phyloP scores from a whole-genome alignment of 1,140 invertebrate genomes.

The Megathymus violae region DNA sequence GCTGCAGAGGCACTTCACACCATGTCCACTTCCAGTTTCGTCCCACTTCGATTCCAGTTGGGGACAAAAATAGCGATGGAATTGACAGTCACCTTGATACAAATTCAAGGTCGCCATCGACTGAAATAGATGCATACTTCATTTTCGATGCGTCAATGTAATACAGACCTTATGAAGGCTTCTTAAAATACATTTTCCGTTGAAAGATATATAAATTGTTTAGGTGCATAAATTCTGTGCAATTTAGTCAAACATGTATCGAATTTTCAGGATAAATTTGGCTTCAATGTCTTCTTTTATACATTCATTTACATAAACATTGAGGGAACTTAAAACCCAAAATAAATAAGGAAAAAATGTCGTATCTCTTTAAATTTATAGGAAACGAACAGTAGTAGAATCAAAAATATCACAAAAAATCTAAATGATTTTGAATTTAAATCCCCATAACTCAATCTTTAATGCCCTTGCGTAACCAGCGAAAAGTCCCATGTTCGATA shows the following conservation, averaged over 20 bases:
- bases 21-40: neutral
- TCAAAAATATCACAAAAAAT: too few relatives aligned
- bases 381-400: too few relatives aligned
- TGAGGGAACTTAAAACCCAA: too few relatives aligned
- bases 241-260: neutral
- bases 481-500: too few relatives aligned
- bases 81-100: neutral
- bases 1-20: neutral
- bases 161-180: neutral
- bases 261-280: neutral
- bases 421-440: too few relatives aligned
- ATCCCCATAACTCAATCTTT: too few relatives aligned
- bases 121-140: neutral
- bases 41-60: conserved; percentile 20
- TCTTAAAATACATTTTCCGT: neutral
- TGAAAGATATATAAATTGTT: neutral
- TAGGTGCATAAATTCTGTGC: neutral
- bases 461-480: too few relatives aligned
- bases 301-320: too few relatives aligned
- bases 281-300: too few relatives aligned
- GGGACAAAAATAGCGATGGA: conserved; percentile 6
- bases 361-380: too few relatives aligned
- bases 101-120: neutral
- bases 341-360: too few relatives aligned
- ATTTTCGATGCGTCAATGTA: neutral